Percentiles rank a stretch among this genome's conserved stretches.
phyloP scores from a whole-genome alignment of 2,797 vertebrate genomes.

The Macroramphosus scolopax region DNA sequence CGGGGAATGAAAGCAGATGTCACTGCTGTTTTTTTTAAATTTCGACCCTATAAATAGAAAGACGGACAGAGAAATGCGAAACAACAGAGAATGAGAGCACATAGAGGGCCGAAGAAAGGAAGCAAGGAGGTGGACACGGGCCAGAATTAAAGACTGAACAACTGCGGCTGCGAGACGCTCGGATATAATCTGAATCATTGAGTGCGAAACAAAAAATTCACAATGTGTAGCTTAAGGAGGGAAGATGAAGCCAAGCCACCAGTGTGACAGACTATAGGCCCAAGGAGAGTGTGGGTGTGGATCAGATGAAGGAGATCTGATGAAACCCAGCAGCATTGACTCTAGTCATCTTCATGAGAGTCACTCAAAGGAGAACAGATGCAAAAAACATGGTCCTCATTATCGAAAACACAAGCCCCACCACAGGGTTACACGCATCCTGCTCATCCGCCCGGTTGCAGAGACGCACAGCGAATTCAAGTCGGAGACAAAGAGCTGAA shows the following conservation, averaged over 20 bases:
- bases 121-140: slow-evolving; percentile 24
- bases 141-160: slow-evolving; percentile 27
- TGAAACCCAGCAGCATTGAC: slow-evolving; percentile 40
- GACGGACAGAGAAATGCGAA: background rate
- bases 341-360: slow-evolving; percentile 29
- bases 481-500: too few relatives aligned
- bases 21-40: slow-evolving; percentile 4
- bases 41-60: background rate
- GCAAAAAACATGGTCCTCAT: slow-evolving; percentile 15
- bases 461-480: slow-evolving; percentile 8
- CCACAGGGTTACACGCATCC: background rate
- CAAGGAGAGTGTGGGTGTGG: slow-evolving; percentile 32
- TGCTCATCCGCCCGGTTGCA: slow-evolving; percentile 14
- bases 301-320: slow-evolving; percentile 42
- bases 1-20: background rate
- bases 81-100: background rate
- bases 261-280: too few relatives aligned
- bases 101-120: slow-evolving; percentile 11
- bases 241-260: too few relatives aligned
- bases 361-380: slow-evolving; percentile 29
- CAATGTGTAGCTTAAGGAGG: slow-evolving; percentile 20
- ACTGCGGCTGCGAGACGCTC: slow-evolving; percentile 10
- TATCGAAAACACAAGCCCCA: slow-evolving; percentile 33
- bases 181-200: slow-evolving; percentile 17
- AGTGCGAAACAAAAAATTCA: slow-evolving; percentile 22